Evolutionary conservation across 2,888 invertebrate species (phyloP), one percentile per base, ranked within the genome.

Genomic region (Mimumesa dahlbomi): DNA sequence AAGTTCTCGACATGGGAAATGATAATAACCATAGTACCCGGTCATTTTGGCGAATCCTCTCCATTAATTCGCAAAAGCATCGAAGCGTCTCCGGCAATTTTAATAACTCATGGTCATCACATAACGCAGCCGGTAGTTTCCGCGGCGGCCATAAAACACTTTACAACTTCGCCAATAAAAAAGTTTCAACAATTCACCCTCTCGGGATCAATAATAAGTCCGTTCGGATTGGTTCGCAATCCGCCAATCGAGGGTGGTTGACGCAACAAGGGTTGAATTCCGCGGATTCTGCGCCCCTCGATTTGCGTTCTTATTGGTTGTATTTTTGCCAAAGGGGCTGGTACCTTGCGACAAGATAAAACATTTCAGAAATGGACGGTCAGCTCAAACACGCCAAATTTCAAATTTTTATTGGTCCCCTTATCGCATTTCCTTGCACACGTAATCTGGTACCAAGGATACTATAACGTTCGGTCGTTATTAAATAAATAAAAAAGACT

Each of bases 241-340:
- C 40, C 73, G 36, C 83, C 82, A 83, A 84, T 82, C 75, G 75
- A 58, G 61, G 62, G 40, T 72, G 69, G 42, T 67, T 69, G 49
- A 54, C 42, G 59, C 57, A 42, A 36, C 40, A 46, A 59, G 79
- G 83, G 82, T 61, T 78, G 78, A 78, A 80, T 79, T 77, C 75
- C 50, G 69, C 69, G 76, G 86, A 84, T 85, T 84, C 84, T 84
- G 85, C 84, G 85, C 84, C 71, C 64, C 53, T 68, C 50, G 70
- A 31, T 31, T 38, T 18, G 1, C 22, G 29, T 45, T 54, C 73
- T 67, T 53, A 85, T 86, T 85, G 85, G 85, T 66, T 63, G 56
- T 46, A 21, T 64, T 63, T 75, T 69, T 58, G 69, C 77, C 79
- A 71, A 84, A 78, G 77, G 84, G 85, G 83, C 79, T 82, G 85